Evolutionary conservation across 2,113 vertebrate species (phyloP), one percentile per base, ranked within the genome.

Genomic region (Lutjanus erythropterus): DNA sequence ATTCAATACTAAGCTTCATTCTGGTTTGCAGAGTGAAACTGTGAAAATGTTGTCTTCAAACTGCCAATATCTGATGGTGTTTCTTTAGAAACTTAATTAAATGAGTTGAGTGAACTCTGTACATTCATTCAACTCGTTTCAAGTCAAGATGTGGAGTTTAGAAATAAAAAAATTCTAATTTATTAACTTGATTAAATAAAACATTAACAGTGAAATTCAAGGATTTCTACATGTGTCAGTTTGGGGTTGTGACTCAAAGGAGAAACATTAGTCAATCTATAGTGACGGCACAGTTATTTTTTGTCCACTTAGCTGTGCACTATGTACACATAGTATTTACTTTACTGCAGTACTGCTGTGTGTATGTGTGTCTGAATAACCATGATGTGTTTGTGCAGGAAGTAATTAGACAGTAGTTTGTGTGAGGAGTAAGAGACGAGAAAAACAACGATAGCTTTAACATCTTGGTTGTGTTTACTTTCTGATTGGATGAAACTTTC

Each of bases 391-490:
- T 18, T 67, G 21, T 60, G 72, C 9, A 67, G 19, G 23, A 75
- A 81, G 84, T 70, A 80, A 86, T 27, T 83, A 58, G 62, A 35
- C 46, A 10, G 50, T 9, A 72, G 12, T 41, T 71, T 18, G 33
- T 47, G 55, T 8, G 56, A 68, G 55, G 39, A 78, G 16, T 53
- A 78, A 44, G 11, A 55, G 50, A 77, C 2, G 14, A 69, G 61
- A 66, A 49, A 47, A 65, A 53, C 21, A 29, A 75, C 60, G 53
- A 47, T 6, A 39, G 9, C 76, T 72, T 68, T 49, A 42, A 72
- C 4, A 5, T 23, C 44, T 71, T 49, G 9, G 33, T 31, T 0
- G 23, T 71, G 58, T 81, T 78, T 62, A 14, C 64, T 78, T 60
- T 56, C n/a, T 61, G 41, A 80, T 81, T 31, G 56, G 61, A 71